Evolutionary conservation across 1,140 invertebrate species (phyloP).

Genomic region (Drosophila bipectinata): DNA sequence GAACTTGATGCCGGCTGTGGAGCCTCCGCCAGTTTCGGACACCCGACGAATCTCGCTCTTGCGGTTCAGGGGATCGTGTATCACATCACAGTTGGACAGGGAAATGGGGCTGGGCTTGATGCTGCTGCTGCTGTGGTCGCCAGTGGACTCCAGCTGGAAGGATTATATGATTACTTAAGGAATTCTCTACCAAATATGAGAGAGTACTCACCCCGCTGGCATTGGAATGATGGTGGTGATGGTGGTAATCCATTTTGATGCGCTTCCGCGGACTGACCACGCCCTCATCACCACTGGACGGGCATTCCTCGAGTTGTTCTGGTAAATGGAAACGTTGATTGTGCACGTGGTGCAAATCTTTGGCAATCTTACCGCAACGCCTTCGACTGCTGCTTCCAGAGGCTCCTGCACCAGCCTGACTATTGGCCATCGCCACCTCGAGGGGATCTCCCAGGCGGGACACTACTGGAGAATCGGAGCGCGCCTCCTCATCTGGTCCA

Average conservation of each 20-base stretch:
- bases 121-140: conserved; percentile 26
- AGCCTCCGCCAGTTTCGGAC: conserved; percentile 50
- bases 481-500: conserved; percentile 80
- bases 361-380: conserved; percentile 80
- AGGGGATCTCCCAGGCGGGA: conserved; percentile 61
- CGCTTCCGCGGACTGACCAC: conserved; percentile 88
- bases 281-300: conserved; percentile 89
- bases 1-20: conserved; percentile 46
- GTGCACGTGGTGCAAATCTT: conserved; percentile 88
- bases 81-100: conserved; percentile 83
- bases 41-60: conserved; percentile 76
- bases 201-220: conserved; percentile 78
- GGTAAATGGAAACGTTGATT: conserved; percentile 89
- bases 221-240: conserved; percentile 79
- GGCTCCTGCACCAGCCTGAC: conserved; percentile 8
- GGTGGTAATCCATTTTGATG: conserved; percentile 86
- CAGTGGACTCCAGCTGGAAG: conserved; percentile 29
- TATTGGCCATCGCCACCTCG: conserved; percentile 53
- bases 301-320: conserved; percentile 90
- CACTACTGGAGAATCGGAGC: conserved; percentile 82
- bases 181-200: neutral
- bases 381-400: conserved; percentile 39
- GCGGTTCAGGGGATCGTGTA: conserved; percentile 79
- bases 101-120: conserved; percentile 62
- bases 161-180: too few species aligned